phyloP scores from a whole-genome alignment of 1,140 invertebrate genomes.

The Aphelenchoides avenae region DNA sequence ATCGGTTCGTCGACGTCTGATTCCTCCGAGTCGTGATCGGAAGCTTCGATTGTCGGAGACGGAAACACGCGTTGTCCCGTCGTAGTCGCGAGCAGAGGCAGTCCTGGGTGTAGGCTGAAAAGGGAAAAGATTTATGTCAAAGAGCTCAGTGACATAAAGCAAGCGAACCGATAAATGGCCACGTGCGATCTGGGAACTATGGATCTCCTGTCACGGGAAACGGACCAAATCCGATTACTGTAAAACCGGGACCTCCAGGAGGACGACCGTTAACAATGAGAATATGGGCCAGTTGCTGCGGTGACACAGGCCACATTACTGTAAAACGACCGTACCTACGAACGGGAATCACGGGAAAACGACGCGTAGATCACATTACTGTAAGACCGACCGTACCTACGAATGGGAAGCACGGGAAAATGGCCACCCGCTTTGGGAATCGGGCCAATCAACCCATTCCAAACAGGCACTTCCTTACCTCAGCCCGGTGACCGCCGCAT shows the following conservation, averaged over 20 bases:
- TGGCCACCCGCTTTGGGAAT: background rate
- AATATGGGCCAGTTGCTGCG: slow-evolving; percentile 2
- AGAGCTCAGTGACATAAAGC: no score
- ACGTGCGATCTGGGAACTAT: background rate
- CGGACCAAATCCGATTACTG: background rate
- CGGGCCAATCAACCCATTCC: background rate
- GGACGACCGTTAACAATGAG: background rate
- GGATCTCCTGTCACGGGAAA: background rate
- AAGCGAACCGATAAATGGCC: no score
- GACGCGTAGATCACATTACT: no score
- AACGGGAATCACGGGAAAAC: background rate
- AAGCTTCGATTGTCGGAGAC: background rate
- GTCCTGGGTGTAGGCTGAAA: slow-evolving; percentile 34
- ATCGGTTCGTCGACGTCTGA: no score
- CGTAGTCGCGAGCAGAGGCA: slow-evolving; percentile 23
- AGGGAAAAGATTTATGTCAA: background rate
- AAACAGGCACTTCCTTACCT: slow-evolving; percentile 1
- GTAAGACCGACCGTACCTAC: no score
- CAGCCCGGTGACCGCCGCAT: slow-evolving; percentile 15
- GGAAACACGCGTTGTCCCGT: slow-evolving; percentile 39
- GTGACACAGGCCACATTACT: background rate
- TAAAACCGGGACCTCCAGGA: background rate
- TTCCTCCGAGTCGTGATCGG: slow-evolving; percentile 12
- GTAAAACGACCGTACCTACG: no score
- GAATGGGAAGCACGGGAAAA: background rate